Conservation (phyloP, 2,797 vertebrate genomes). For the Molossus alvarezi region DNA sequence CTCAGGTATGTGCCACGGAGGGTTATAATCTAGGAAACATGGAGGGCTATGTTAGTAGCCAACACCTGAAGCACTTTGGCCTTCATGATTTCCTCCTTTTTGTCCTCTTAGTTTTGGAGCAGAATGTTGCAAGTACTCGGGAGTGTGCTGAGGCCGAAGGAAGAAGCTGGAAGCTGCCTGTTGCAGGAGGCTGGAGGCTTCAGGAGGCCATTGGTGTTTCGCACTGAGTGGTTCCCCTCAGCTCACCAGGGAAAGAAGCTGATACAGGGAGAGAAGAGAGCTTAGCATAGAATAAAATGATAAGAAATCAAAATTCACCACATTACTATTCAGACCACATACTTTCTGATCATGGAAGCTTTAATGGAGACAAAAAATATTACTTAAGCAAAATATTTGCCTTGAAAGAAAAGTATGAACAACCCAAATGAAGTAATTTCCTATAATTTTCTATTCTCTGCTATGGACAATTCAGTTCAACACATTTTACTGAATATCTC, state of each 20-base stretch:
- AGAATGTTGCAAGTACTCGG: background rate
- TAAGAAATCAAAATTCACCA: slow-evolving; percentile 50
- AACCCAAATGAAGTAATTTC: slow-evolving; percentile 57
- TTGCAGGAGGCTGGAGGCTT: background rate
- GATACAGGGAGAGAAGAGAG: slow-evolving; percentile 4
- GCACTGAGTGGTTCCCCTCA: background rate
- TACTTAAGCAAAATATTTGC: slow-evolving; percentile 71
- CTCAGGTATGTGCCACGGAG: background rate
- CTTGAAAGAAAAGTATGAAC: slow-evolving; percentile 68
- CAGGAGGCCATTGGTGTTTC: background rate
- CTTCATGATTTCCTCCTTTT: background rate
- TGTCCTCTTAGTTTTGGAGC: background rate
- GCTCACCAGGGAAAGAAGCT: background rate
- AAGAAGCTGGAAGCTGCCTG: background rate
- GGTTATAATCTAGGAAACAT: background rate
- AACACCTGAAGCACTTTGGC: background rate
- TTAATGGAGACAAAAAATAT: slow-evolving; percentile 63
- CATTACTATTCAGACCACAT: slow-evolving; percentile 53
- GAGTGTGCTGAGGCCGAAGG: background rate
- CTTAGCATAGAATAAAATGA: background rate
- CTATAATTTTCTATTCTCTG: slow-evolving; percentile 60
- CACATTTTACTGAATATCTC: slow-evolving; percentile 37
- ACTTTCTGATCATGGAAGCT: slow-evolving; percentile 19
- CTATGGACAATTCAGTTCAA: background rate
- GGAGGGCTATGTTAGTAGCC: background rate